A percentile compares a stretch with the other conserved stretches of the same genome.
Evolutionary conservation across 2,888 invertebrate genomes (phyloP).

Genomic region (Notocelia uddmanniana): DNA sequence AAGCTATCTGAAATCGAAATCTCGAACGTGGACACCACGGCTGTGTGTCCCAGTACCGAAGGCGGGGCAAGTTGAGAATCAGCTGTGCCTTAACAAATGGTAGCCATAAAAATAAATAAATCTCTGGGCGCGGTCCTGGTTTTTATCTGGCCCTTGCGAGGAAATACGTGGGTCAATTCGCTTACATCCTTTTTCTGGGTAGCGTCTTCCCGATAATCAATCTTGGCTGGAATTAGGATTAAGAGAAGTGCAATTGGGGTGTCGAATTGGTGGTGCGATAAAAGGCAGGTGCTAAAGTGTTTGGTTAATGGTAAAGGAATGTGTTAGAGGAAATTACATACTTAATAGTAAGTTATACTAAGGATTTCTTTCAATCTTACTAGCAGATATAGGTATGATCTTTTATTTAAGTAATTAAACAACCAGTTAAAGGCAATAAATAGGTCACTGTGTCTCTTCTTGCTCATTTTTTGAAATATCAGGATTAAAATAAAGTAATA

Average conservation of each 20-base stretch:
- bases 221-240: slow-evolving; percentile 63
- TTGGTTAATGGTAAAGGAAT: not conserved
- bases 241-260: slow-evolving; percentile 40
- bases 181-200: slow-evolving; percentile 62
- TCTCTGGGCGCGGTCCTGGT: slow-evolving; percentile 61
- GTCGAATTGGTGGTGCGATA: slow-evolving; percentile 29
- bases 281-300: slow-evolving; percentile 1
- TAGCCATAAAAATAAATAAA: slow-evolving; percentile 73
- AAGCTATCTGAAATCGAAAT: slow-evolving; percentile 35
- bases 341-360: no score
- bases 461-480: no score
- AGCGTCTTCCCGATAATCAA: slow-evolving; percentile 62
- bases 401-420: no score
- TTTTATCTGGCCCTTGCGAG: slow-evolving; percentile 64
- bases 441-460: not conserved
- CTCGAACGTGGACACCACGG: slow-evolving; percentile 28
- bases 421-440: not conserved
- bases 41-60: slow-evolving; percentile 50
- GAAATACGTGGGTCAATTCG: slow-evolving; percentile 63
- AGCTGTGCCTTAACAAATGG: slow-evolving; percentile 70
- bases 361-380: no score
- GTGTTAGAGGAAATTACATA: not conserved
- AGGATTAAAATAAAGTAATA: not conserved
- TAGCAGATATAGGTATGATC: no score
- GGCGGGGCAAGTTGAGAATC: slow-evolving; percentile 56